These are phyloP conservation scores for Patagioenas fasciata DNA, from an alignment of 2,113 vertebrate genomes.

Conservation along the genomic window DNA sequence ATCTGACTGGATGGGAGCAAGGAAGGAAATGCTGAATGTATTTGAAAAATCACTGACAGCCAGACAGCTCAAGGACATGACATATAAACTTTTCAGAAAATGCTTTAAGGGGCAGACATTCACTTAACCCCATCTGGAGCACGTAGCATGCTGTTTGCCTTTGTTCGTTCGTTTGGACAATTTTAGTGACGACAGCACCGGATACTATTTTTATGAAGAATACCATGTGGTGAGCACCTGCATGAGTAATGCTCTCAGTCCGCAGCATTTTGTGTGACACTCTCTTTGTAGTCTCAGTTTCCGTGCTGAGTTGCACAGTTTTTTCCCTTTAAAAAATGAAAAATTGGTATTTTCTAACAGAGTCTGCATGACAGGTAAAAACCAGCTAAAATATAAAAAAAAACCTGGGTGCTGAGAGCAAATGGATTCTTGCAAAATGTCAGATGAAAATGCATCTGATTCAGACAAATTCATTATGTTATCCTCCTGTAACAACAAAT, in stretches of 20 bases:
- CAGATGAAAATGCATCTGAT: not conserved
- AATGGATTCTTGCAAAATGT: slow-evolving; percentile 1
- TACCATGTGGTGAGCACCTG: not conserved
- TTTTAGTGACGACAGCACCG: not conserved
- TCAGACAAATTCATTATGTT: not conserved
- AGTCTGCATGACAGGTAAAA: not conserved
- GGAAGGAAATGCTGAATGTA: not conserved
- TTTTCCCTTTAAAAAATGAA: not conserved
- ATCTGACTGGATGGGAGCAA: not conserved
- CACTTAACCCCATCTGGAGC: slow-evolving; percentile 19
- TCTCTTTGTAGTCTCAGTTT: not conserved
- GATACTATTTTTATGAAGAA: not conserved
- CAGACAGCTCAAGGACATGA: slow-evolving; percentile 26
- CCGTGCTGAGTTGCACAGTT: not conserved
- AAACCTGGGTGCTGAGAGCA: not conserved
- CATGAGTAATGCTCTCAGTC: not conserved
- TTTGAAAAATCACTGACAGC: slow-evolving; percentile 26
- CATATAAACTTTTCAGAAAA: slow-evolving; percentile 9
- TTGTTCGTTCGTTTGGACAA: not conserved
- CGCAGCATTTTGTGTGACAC: not conserved
- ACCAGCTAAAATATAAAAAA: not conserved
- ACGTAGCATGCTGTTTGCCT: slow-evolving; percentile 11
- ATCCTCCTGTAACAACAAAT: not conserved
- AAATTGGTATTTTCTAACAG: not conserved
- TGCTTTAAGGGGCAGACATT: not conserved